Evolutionary conservation across 2,888 invertebrate species (phyloP).

Genomic region (Aphodius granarius): DNA sequence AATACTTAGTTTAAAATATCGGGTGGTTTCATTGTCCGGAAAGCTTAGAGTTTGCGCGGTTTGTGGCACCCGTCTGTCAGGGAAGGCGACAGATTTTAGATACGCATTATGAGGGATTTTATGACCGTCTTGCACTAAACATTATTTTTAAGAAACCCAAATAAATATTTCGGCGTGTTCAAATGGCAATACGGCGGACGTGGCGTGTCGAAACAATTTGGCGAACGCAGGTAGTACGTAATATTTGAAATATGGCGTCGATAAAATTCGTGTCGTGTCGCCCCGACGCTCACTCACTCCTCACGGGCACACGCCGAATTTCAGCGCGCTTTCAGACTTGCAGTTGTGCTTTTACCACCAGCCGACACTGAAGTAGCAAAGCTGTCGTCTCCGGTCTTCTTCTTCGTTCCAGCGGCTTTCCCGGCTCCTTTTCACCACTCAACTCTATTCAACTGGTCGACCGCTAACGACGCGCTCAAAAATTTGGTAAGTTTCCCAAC

Average conservation of each 20-base stretch:
- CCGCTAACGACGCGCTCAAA: neutral
- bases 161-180: neutral
- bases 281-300: slow-evolving; percentile 13
- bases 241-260: slow-evolving; percentile 29
- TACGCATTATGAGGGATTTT: too few relatives aligned
- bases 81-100: too few relatives aligned
- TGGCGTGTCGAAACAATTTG: slow-evolving; percentile 23
- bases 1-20: too few relatives aligned
- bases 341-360: slow-evolving; percentile 46
- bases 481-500: neutral
- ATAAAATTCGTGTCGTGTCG: slow-evolving; percentile 37
- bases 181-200: neutral
- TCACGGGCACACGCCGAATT: slow-evolving; percentile 26
- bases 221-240: slow-evolving; percentile 13
- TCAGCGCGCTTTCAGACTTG: slow-evolving; percentile 40
- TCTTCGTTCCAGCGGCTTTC: slow-evolving; percentile 23
- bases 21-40: too few relatives aligned
- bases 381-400: slow-evolving; percentile 32
- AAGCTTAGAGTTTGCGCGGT: too few relatives aligned
- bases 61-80: too few relatives aligned
- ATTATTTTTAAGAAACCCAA: neutral
- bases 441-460: neutral
- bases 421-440: slow-evolving; percentile 7
- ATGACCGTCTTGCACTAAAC: neutral
- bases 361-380: slow-evolving; percentile 29